Evolutionary conservation across 1,140 invertebrate genomes (phyloP).

Genomic region (Chironomus striatipennis): DNA sequence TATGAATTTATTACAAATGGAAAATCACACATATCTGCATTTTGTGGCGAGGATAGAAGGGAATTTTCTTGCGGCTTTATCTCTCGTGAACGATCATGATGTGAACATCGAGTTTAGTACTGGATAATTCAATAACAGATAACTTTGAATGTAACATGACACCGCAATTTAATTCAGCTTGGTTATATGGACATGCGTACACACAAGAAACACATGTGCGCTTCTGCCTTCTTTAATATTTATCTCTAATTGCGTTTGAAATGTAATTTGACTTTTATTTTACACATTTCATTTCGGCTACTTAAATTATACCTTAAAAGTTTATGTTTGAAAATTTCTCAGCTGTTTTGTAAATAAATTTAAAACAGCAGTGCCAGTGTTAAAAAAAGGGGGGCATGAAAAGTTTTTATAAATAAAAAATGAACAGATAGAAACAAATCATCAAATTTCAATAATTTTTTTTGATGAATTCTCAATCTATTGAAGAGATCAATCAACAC

Average conservation of each 20-base stretch:
- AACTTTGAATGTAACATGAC: neutral
- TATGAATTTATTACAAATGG: too few species aligned
- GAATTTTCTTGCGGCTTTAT: too few species aligned
- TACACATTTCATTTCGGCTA: neutral
- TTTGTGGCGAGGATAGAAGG: too few species aligned
- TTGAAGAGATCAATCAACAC: conserved; percentile 22
- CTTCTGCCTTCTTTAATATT: neutral
- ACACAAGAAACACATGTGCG: neutral
- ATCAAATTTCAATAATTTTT: conserved; percentile 10
- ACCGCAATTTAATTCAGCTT: neutral
- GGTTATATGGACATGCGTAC: too few species aligned
- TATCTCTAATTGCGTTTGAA: conserved; percentile 2
- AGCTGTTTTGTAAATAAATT: neutral
- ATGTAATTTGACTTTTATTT: neutral
- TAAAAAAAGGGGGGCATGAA: neutral
- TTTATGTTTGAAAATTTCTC: conserved; percentile 13
- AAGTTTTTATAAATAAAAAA: neutral
- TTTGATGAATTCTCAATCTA: conserved; percentile 19
- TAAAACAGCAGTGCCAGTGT: too few species aligned
- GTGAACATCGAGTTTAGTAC: too few species aligned
- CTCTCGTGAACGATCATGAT: too few species aligned
- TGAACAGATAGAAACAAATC: neutral
- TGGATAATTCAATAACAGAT: neutral
- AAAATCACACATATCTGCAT: too few species aligned
- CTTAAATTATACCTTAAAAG: neutral